Evolutionary conservation across 2,113 vertebrate genomes (phyloP).

Genomic region (Eretmochelys imbricata): DNA sequence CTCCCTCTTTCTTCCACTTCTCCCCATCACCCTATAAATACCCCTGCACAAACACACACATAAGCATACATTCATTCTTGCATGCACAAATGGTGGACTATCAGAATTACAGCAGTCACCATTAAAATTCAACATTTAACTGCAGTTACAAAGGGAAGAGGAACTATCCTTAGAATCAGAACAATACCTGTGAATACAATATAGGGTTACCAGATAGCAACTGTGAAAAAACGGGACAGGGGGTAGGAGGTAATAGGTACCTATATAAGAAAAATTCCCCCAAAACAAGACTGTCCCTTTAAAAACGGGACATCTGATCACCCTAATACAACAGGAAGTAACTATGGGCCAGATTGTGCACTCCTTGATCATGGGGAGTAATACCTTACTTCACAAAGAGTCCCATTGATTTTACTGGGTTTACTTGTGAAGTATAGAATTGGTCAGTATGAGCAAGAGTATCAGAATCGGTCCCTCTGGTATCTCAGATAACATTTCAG

Average conservation of each 20-base stretch:
- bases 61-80: neutral
- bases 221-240: too few species aligned
- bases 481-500: neutral
- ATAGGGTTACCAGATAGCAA: too few species aligned
- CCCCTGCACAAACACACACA: neutral
- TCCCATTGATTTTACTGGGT: neutral
- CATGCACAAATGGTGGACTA: neutral
- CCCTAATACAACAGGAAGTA: neutral
- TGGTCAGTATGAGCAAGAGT: neutral
- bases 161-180: neutral
- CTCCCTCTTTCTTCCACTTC: neutral
- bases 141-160: neutral
- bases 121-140: neutral
- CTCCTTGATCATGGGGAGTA: neutral
- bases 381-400: neutral
- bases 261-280: too few species aligned
- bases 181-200: neutral
- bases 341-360: rapidly evolving
- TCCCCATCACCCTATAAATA: neutral
- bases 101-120: neutral
- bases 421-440: neutral
- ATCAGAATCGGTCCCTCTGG: neutral
- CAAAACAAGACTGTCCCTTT: too few species aligned
- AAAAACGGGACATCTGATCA: too few species aligned
- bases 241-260: too few species aligned